Percentiles rank a stretch among this genome's conserved stretches.
Conservation (phyloP, 2,797 vertebrate species). For the Potorous gilbertii region DNA sequence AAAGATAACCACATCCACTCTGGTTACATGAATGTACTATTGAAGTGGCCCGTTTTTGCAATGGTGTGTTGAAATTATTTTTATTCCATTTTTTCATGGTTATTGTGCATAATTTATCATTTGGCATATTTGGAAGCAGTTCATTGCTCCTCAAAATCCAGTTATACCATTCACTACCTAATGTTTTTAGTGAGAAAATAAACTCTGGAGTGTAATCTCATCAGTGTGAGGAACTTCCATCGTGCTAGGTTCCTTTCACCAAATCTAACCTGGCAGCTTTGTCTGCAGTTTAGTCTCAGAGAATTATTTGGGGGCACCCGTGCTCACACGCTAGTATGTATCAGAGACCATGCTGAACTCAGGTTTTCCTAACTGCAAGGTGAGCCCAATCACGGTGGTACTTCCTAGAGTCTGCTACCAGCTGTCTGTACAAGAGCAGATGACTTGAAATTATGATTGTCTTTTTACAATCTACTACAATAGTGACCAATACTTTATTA, state of each 20-base stretch:
- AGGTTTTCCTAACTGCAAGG: background rate
- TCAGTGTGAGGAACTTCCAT: background rate
- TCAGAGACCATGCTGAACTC: background rate
- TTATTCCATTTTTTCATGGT: conserved; percentile 30
- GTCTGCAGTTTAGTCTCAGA: background rate
- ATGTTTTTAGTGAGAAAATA: background rate
- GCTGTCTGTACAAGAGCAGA: background rate
- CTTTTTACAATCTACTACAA: background rate
- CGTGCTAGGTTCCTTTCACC: background rate
- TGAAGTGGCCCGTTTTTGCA: background rate
- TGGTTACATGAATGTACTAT: conserved; percentile 18
- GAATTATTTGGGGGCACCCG: background rate
- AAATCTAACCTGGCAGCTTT: background rate
- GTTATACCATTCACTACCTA: conserved; percentile 29
- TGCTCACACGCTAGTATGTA: background rate
- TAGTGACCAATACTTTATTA: background rate
- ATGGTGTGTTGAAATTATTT: background rate
- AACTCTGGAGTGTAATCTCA: background rate
- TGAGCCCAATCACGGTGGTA: background rate
- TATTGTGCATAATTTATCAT: conserved; percentile 35
- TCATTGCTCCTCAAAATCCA: background rate
- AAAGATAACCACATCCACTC: background rate
- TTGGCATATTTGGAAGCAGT: conserved; percentile 18
- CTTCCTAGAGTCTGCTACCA: background rate
- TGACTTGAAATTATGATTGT: conserved; percentile 13